Base-by-base conservation (phyloP, 2,888 invertebrate species). In the Leptopilina myrica region DNA sequence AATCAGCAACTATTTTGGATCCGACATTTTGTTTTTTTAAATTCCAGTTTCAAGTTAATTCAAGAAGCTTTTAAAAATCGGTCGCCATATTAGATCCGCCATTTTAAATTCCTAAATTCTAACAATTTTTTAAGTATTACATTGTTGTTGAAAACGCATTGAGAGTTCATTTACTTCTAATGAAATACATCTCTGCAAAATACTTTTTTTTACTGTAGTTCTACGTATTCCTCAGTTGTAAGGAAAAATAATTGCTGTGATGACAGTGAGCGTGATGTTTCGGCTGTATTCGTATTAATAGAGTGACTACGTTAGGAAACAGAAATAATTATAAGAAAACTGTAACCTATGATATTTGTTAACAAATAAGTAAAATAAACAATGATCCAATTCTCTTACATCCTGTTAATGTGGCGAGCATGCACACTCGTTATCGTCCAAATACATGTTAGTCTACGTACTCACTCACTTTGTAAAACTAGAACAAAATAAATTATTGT, bases 401-500 rank as follows among this genome's bases (percentile, higher is more conserved):
- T 53, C 49, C 69, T n/a, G 56, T 56, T 33, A 33, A 62, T 73
- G 33, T 73, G 56, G n/a, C 56, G 56, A 73, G 56, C 11, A 33
- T 73, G 56, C 73, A 73, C 73, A 53, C 73, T 73, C 81, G 81
- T 81, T 84, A 82, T 80, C 82, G 84, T 83, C 83, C 81, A 82
- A 84, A 80, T 84, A 83, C 82, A 83, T 84, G 82, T 84, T 83
- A 80, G 82, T 84, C 81, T 79, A 80, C 83, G 83, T 83, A 83
- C 78, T 80, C 79, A 80, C 80, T 80, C 81, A 85, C 84, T 88
- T 88, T 89, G 90, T 90, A 89, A 90, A 88, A 89, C 89, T 91
- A 90, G 88, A 87, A 85, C 86, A 85, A 88, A 90, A 90, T 91
- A 91, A 91, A 91, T 91, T 90, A 91, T 91, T 91, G 90, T 91